A percentile compares a stretch with the other conserved stretches of the same genome.
Conservation (phyloP, 37 sponge, comb jelly and placozoan genomes). For the Chondrosia reniformis region DNA sequence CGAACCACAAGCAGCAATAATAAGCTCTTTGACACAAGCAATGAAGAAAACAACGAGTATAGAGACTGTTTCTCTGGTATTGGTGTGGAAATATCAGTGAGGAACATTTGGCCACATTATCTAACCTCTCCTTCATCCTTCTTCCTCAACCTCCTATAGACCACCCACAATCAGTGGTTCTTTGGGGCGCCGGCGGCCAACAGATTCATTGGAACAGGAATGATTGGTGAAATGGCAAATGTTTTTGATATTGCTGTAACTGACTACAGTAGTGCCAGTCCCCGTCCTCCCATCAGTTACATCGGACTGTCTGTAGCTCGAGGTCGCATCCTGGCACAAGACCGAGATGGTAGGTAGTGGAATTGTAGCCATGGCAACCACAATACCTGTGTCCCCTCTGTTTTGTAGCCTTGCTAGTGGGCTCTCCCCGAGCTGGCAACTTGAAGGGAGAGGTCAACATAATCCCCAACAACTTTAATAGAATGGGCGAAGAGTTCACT, state of each 20-base stretch:
- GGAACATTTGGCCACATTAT: too few species aligned
- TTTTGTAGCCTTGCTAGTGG: background rate
- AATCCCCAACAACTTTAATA: background rate
- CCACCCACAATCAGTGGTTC: too few species aligned
- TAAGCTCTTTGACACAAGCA: too few species aligned
- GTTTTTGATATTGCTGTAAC: background rate
- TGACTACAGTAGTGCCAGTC: background rate
- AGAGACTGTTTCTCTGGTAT: too few species aligned
- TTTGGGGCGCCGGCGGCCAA: slow-evolving; percentile 9
- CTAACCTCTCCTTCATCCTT: background rate
- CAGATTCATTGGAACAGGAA: background rate
- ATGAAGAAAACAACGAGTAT: too few species aligned
- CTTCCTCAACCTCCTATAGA: background rate
- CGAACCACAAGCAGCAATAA: too few species aligned
- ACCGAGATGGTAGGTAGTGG: background rate
- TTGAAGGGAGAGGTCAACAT: slow-evolving; percentile 5
- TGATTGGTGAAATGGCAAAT: background rate
- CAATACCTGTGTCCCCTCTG: background rate
- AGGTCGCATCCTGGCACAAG: background rate
- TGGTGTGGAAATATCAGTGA: too few species aligned
- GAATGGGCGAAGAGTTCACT: too few species aligned
- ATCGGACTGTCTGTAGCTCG: slow-evolving; percentile 1
- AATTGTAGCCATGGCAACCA: background rate
- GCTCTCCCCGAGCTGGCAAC: background rate
- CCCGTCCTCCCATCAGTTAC: background rate